Base-by-base conservation (phyloP, 1,140 invertebrate species). In the Bombus sibiricus region DNA sequence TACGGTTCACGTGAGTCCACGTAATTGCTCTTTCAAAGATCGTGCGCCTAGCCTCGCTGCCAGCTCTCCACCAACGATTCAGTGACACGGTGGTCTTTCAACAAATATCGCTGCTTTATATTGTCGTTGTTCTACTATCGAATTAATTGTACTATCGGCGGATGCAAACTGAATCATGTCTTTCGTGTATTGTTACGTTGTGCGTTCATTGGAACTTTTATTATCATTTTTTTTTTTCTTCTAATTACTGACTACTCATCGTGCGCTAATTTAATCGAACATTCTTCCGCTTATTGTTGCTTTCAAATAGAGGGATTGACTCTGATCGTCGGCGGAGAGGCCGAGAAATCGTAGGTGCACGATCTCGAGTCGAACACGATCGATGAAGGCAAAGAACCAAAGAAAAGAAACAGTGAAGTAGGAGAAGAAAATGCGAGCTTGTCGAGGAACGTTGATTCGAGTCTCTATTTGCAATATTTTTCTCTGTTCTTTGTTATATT, bases 21-120 rank as follows among this genome's bases (percentile, higher is more conserved):
- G n/a, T 53, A n/a, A 47, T 37, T 53, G 59, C 64, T 37, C 43
- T 34, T 37, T 13, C 68, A 83, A 66, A 73, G 89, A 89, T 89
- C 86, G 92, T 91, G 89, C 85, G 85, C 90, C 86, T 81, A 88
- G 86, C 85, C 84, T 89, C 81, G 88, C 83, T 69, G 74, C 89
- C 87, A 85, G 89, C 84, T 90, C 89, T 89, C 88, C 86, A 86
- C 88, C 90, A 92, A 76, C 41, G 22, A 78, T 78, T n/a, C 12
- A 57, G 34, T 34, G 25, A 57, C 47, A 41, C 25, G 15, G 2
- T n/a, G 28, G 13, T 39, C 43, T 28, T 25, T 28, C 32, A 4
- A 37, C 10, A 18, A 32, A 68, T 39, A 64, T 25, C 12, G 62
- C 18, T 41, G 41, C 47, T n/a, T 18, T 41, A n/a, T n/a, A 59